Conservation (phyloP, 2,888 invertebrate genomes). For the Erynnis tages region DNA sequence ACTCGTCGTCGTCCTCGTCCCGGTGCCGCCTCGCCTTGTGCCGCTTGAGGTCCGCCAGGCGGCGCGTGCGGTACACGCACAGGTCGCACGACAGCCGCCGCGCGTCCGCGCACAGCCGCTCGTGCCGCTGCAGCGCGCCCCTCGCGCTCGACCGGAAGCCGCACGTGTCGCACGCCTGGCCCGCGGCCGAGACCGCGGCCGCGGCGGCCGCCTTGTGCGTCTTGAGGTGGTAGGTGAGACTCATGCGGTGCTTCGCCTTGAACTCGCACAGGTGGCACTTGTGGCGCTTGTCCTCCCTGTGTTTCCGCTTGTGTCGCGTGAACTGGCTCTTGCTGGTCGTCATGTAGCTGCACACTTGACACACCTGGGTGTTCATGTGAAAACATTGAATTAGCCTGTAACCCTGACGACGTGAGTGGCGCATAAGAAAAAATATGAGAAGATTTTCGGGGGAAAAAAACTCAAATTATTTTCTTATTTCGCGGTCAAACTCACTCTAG, state of each 20-base stretch:
- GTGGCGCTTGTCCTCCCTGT: slow-evolving; percentile 49
- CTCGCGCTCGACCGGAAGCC: slow-evolving; percentile 28
- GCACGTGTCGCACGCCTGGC: slow-evolving; percentile 37
- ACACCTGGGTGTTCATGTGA: no score
- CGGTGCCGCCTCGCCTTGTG: slow-evolving; percentile 42
- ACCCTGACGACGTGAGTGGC: no score
- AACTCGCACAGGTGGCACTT: slow-evolving; percentile 59
- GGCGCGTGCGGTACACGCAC: slow-evolving; percentile 46
- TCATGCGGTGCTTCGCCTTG: slow-evolving; percentile 59
- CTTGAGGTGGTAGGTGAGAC: slow-evolving; percentile 58
- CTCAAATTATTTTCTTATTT: no score
- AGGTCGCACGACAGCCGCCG: slow-evolving; percentile 37
- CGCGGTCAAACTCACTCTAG: no score
- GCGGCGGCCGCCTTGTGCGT: slow-evolving; percentile 38
- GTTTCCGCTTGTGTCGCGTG: slow-evolving; percentile 51
- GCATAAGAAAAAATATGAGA: no score
- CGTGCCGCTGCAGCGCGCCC: slow-evolving; percentile 31
- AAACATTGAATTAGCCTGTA: no score
- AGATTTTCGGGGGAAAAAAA: no score
- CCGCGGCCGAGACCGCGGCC: not conserved
- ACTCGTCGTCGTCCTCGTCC: slow-evolving; percentile 25
- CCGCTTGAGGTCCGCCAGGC: slow-evolving; percentile 45
- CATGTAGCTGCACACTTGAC: slow-evolving; percentile 53
- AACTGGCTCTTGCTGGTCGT: slow-evolving; percentile 50
- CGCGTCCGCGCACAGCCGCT: slow-evolving; percentile 22